Percentiles rank a stretch among this genome's conserved stretches.
phyloP scores from a whole-genome alignment of 2,113 vertebrate genomes.

The Sisor rabdophorus region DNA sequence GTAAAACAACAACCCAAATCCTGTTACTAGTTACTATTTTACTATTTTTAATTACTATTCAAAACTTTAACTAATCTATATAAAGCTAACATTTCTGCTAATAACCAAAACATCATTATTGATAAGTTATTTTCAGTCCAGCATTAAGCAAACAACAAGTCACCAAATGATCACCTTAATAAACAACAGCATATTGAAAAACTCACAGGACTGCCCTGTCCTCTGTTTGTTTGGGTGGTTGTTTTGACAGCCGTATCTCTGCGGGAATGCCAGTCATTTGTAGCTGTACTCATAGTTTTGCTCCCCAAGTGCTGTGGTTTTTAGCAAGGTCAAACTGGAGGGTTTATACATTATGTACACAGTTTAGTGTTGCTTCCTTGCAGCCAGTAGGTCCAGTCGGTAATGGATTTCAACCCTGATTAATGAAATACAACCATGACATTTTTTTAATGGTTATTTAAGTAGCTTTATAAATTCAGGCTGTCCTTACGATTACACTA shows the following conservation, averaged over 20 bases:
- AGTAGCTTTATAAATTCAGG: background rate
- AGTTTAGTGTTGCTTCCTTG: background rate
- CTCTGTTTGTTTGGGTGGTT: background rate
- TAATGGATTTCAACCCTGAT: background rate
- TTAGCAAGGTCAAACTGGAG: conserved; percentile 14
- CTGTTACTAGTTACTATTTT: too few species aligned
- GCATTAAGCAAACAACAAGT: background rate
- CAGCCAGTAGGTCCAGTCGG: conserved; percentile 6
- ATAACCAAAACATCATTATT: background rate
- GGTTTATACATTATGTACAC: conserved; percentile 28
- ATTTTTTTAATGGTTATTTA: too few species aligned
- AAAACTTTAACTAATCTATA: too few species aligned
- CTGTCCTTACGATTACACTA: too few species aligned
- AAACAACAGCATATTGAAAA: background rate
- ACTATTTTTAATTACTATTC: too few species aligned
- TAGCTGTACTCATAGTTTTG: background rate
- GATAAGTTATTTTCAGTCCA: background rate
- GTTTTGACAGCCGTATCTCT: conserved; percentile 21
- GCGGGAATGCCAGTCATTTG: background rate
- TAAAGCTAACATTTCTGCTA: background rate
- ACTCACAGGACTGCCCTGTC: background rate
- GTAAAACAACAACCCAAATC: background rate
- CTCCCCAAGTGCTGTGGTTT: conserved; percentile 15
- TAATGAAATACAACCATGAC: too few species aligned
- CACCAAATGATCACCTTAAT: background rate